A percentile compares a stretch with the other conserved stretches of the same genome.
Evolutionary conservation across 92 coral and sea anemone genomes (phyloP).

Genomic region (Palythoa caribaeorum): DNA sequence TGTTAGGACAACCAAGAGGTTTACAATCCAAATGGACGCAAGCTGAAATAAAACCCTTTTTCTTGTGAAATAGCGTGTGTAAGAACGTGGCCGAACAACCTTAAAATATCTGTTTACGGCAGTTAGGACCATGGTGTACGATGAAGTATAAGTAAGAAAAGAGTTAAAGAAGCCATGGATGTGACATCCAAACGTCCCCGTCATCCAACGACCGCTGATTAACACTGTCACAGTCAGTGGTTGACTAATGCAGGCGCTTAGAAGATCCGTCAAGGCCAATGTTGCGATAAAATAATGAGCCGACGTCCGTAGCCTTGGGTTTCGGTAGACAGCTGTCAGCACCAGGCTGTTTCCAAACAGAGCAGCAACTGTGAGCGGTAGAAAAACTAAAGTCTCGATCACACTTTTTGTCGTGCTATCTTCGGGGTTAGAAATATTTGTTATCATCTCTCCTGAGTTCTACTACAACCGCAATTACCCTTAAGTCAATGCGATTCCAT

Average conservation of each 20-base stretch:
- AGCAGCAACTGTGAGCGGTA: constrained; percentile 10
- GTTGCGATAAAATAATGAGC: constrained; percentile 35
- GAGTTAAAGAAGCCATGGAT: constrained; percentile 21
- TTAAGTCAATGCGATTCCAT: neutral
- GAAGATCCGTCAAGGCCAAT: constrained; percentile 26
- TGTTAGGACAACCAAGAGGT: neutral
- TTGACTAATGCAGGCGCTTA: constrained; percentile 22
- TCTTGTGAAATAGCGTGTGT: constrained; percentile 19
- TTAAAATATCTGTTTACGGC: constrained; percentile 29
- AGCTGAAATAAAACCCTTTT: neutral
- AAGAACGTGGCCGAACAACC: constrained; percentile 12
- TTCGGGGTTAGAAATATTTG: neutral
- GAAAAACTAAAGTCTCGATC: neutral
- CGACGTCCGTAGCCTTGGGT: constrained; percentile 3
- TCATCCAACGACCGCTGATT: neutral
- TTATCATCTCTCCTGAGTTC: neutral
- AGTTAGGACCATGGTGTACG: constrained; percentile 17
- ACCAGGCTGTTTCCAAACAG: constrained; percentile 14
- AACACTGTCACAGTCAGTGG: constrained; percentile 16
- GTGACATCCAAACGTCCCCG: neutral
- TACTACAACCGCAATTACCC: neutral
- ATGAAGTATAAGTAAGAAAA: constrained; percentile 17
- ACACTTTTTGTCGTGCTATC: neutral
- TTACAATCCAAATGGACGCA: neutral
- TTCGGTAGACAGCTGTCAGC: constrained; percentile 20